Evolutionary conservation across 2,888 invertebrate species (phyloP), one percentile per base, ranked within the genome.

Genomic region (Allygus modestus): DNA sequence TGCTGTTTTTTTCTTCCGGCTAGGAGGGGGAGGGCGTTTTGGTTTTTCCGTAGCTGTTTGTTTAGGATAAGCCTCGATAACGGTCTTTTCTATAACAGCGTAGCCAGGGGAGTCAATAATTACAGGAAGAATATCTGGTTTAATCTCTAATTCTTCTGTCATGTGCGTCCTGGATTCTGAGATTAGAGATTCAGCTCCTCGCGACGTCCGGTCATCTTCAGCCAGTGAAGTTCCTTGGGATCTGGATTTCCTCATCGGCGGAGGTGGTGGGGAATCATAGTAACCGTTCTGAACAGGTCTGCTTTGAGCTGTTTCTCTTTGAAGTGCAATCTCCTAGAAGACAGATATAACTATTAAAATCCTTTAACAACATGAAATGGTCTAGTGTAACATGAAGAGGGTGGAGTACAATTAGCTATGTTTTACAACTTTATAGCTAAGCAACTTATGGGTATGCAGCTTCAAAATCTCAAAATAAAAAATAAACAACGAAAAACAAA

Each of bases 171-270:
- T 82, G 12, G 83, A 33, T 58, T 85, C 85, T 23, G 85, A 85
- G 28, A 91, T 91, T 71, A 95, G 89, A 0, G 95, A 95, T 85
- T 95, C 95, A 0, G 94, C 94, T 0, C 94, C 95, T 85, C 93
- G 93, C 0, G 95, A 95, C 9, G 94, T 95, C 43, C 94, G 92
- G 87, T 95, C 95, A 85, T 95, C 95, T 87, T 95, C 95, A 83
- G 92, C 92, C 41, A 93, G 89, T 11, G 91, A 91, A 0, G 91
- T 89, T 0, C 93, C 92, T 82, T 94, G 92, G 7, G 93, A 94
- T 51, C 93, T 90, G 0, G 93, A 92, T 84, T 92, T 88, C 54
- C 89, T 86, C 33, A 86, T 86, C 26, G 89, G 89, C 23, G 87
- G 87, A 41, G 86, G 84, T 41, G 89, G 88, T 43, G 88, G 85